A percentile compares a stretch with the other conserved stretches of the same genome.
These are phyloP conservation scores for Dendroctonus valens DNA, from an alignment of 1,140 invertebrate species.

Conservation along the genomic window DNA sequence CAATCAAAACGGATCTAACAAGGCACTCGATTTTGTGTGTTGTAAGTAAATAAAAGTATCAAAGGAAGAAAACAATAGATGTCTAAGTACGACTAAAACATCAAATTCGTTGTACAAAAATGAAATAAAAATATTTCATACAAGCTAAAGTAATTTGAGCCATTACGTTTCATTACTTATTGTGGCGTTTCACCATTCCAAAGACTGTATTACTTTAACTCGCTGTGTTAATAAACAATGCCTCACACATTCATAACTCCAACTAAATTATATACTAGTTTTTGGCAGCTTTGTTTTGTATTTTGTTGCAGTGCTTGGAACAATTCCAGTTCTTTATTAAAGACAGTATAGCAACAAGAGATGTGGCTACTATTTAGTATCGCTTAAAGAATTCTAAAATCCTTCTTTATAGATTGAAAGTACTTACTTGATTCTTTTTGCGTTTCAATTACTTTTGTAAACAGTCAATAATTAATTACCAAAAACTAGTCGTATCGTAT, in stretches of 20 bases:
- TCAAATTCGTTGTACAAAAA: slow-evolving; percentile 17
- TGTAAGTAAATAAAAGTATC: slow-evolving; percentile 25
- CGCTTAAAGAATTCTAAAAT: too few species aligned
- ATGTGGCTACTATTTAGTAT: too few species aligned
- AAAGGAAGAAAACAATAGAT: slow-evolving; percentile 22
- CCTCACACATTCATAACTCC: slow-evolving; percentile 8
- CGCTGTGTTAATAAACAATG: slow-evolving; percentile 5
- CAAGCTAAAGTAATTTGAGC: slow-evolving; percentile 27
- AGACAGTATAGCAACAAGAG: too few species aligned
- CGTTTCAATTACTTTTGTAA: too few species aligned
- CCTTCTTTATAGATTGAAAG: too few species aligned
- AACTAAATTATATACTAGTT: not conserved
- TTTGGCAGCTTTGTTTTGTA: too few species aligned
- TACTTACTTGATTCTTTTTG: too few species aligned
- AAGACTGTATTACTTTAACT: slow-evolving; percentile 22
- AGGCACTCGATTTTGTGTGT: slow-evolving; percentile 22
- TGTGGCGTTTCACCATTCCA: slow-evolving; percentile 3
- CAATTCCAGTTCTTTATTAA: too few species aligned
- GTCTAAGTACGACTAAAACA: slow-evolving; percentile 12
- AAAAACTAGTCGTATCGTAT: not conserved
- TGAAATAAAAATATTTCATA: not conserved
- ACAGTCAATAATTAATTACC: too few species aligned
- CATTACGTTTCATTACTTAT: too few species aligned
- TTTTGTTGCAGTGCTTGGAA: too few species aligned
- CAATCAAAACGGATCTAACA: not conserved